These are phyloP conservation scores for Ceyx melanurus DNA, from an alignment of 2,113 vertebrate genomes.

Conservation along the genomic window DNA sequence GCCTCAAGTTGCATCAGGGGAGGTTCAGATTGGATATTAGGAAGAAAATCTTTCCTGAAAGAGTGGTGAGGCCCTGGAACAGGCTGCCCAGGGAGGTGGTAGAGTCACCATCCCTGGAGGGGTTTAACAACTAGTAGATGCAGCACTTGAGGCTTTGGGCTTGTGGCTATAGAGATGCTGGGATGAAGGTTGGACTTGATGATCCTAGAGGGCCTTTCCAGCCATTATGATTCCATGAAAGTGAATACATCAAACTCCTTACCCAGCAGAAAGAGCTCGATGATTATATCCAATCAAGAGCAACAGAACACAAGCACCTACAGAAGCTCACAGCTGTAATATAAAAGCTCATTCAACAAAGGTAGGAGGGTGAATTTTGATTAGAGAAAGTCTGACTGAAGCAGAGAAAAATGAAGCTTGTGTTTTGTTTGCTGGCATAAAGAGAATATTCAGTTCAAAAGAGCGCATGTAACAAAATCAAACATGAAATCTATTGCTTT, in stretches of 20 bases:
- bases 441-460: conserved; percentile 70
- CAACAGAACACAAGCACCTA: conserved; percentile 57
- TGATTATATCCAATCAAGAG: conserved; percentile 51
- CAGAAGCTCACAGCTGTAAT: conserved; percentile 50
- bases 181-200: too few species aligned
- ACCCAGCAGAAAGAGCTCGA: conserved; percentile 49
- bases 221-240: neutral
- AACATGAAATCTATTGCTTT: conserved; percentile 82
- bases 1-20: too few species aligned
- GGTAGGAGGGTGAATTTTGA: conserved; percentile 55
- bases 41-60: too few species aligned
- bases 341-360: neutral
- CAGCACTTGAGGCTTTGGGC: too few species aligned
- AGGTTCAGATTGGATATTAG: too few species aligned
- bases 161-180: too few species aligned
- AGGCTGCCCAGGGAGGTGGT: too few species aligned
- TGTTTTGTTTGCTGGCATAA: conserved; percentile 70
- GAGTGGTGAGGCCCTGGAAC: too few species aligned
- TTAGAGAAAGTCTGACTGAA: conserved; percentile 41
- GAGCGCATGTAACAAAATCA: conserved; percentile 81
- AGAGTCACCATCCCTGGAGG: too few species aligned
- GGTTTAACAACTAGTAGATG: too few species aligned
- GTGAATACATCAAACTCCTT: conserved; percentile 41
- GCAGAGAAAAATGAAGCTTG: conserved; percentile 43
- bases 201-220: too few species aligned